A percentile compares a stretch with the other conserved stretches of the same genome.
Evolutionary conservation across 1,140 invertebrate species (phyloP).

Genomic region (Sycophila sp.): DNA sequence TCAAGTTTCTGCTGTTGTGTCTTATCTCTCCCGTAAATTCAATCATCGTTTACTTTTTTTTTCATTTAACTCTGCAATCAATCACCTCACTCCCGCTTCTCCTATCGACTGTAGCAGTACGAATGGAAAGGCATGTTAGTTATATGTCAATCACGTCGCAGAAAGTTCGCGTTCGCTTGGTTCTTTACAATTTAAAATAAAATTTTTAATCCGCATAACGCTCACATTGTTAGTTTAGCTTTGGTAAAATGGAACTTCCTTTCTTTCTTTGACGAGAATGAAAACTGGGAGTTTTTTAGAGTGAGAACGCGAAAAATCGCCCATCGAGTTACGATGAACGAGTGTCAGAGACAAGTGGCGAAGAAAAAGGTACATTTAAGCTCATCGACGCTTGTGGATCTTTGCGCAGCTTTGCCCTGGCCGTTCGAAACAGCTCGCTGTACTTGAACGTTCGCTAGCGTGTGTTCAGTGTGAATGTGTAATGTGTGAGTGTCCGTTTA

Average conservation of each 20-base stretch:
- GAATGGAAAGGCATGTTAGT: constrained; percentile 9
- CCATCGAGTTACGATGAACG: too few relatives aligned
- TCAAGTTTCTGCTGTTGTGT: constrained; percentile 27
- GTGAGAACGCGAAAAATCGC: neutral
- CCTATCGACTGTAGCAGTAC: constrained; percentile 3
- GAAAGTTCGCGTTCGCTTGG: constrained; percentile 22
- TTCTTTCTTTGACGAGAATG: neutral
- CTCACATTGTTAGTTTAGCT: too few relatives aligned
- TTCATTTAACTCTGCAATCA: constrained; percentile 15
- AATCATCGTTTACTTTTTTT: constrained; percentile 15
- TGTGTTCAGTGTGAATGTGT: constrained; percentile 43
- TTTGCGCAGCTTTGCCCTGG: constrained; percentile 42
- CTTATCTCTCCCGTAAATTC: constrained; percentile 32
- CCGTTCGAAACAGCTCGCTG: neutral
- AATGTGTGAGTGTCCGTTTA: constrained; percentile 42
- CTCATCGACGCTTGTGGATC: constrained; percentile 45
- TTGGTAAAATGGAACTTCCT: too few relatives aligned
- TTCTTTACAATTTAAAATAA: too few relatives aligned
- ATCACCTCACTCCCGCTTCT: constrained; percentile 4
- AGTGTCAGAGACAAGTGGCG: too few relatives aligned
- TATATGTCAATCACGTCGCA: constrained; percentile 16
- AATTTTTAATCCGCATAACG: too few relatives aligned
- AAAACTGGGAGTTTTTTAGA: neutral
- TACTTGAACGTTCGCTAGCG: constrained; percentile 8
- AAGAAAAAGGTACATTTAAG: constrained; percentile 41